Evolutionary conservation across 92 coral and sea anemone species (phyloP).

Genomic region (Palythoa heliodiscus): DNA sequence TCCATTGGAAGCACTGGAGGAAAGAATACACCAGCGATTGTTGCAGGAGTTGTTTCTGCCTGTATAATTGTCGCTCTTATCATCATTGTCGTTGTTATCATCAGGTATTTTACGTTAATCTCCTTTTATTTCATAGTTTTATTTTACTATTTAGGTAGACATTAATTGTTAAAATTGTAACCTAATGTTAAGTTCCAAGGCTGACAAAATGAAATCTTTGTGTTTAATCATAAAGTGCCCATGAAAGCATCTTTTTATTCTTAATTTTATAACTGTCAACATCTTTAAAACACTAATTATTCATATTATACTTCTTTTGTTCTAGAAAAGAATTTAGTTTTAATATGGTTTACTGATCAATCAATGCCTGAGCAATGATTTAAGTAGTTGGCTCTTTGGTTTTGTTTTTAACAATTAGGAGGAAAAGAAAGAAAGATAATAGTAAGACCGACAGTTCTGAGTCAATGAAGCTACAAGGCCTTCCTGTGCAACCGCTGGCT

Average conservation of each 20-base stretch:
- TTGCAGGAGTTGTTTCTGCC: not conserved
- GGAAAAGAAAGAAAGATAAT: not conserved
- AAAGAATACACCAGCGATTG: not conserved
- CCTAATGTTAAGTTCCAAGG: too few species aligned
- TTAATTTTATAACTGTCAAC: too few species aligned
- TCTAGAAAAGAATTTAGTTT: too few species aligned
- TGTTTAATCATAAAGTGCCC: too few species aligned
- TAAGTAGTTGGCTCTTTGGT: not conserved
- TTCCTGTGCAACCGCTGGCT: not conserved
- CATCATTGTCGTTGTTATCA: not conserved
- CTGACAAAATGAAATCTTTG: too few species aligned
- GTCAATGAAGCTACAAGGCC: slow-evolving; percentile 1
- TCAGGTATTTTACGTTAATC: not conserved
- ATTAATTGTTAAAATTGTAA: too few species aligned
- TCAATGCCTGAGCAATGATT: not conserved
- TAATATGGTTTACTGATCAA: too few species aligned
- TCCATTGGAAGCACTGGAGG: not conserved
- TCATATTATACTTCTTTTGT: too few species aligned
- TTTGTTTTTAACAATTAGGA: not conserved
- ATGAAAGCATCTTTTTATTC: too few species aligned
- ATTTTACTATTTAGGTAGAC: too few species aligned
- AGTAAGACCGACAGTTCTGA: not conserved
- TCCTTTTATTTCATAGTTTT: not conserved
- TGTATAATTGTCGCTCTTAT: not conserved
- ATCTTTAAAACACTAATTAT: too few species aligned